These are phyloP conservation scores for Venustaconcha ellipsiformis DNA, from an alignment of 1,140 invertebrate genomes.

Conservation along the genomic window DNA sequence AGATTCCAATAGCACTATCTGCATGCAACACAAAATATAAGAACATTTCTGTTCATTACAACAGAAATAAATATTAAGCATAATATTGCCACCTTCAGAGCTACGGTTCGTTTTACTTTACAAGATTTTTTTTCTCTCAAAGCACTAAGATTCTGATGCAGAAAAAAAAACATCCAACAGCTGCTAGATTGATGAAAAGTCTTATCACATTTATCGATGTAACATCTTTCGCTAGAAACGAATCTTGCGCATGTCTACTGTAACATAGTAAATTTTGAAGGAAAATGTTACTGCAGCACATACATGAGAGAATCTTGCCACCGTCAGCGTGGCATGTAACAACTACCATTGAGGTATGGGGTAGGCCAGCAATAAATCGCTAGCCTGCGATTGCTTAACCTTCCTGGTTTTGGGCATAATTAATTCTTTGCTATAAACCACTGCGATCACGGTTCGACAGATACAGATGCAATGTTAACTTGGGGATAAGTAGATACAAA, in stretches of 20 bases:
- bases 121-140: slow-evolving; percentile 15
- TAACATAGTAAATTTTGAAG: too few relatives aligned
- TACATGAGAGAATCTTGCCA: slow-evolving; percentile 10
- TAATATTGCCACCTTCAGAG: slow-evolving; percentile 21
- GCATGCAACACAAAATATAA: slow-evolving; percentile 33
- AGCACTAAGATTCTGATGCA: not conserved
- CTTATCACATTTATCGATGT: slow-evolving; percentile 5
- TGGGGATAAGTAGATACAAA: too few relatives aligned
- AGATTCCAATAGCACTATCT: slow-evolving; percentile 2
- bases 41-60: slow-evolving; percentile 27
- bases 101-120: slow-evolving; percentile 12
- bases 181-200: slow-evolving; percentile 16
- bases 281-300: slow-evolving; percentile 8
- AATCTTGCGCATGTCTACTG: slow-evolving; percentile 3
- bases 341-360: too few relatives aligned
- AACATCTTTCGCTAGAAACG: not conserved
- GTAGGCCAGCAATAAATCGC: too few relatives aligned
- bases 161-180: slow-evolving; percentile 17
- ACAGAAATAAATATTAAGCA: slow-evolving; percentile 17
- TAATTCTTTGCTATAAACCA: too few relatives aligned
- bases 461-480: too few relatives aligned
- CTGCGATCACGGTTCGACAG: too few relatives aligned
- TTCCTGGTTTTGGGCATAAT: too few relatives aligned
- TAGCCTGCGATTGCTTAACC: too few relatives aligned
- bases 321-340: too few relatives aligned